Base-by-base conservation (phyloP, 2,888 invertebrate species). In the Ashinkailepas kermadecensis region DNA sequence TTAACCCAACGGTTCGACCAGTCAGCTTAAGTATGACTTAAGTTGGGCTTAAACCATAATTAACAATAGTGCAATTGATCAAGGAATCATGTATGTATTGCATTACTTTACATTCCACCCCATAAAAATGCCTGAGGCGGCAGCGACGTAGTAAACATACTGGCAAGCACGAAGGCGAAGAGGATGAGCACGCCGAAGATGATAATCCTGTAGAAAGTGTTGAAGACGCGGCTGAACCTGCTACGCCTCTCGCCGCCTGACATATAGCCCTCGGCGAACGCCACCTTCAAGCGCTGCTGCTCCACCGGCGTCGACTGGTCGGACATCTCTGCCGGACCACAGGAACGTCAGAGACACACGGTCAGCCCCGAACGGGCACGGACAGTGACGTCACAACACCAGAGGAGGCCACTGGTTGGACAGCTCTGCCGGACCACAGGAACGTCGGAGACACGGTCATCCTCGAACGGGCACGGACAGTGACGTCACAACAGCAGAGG, bases 241-340 rank as follows among this genome's bases (percentile, higher is more conserved):
- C 21, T 62, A n/a, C 90, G 90, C 85, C 90, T 89, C 21, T 86
- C 85, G 82, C 87, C 88, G 85, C 94, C 95, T 81, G 95, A 92
- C 83, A 95, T 87, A 86, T 95, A 96, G 0, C 96, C 96, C 88
- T 96, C 96, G 64, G 95, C 95, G 88, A 96, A 96, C 0, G 96
- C 96, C 82, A 95, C 90, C 89, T 95, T 95, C 82, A 95, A 90
- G 86, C 92, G 91, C 85, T 93, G 92, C 84, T 92, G 92, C 87
- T 95, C 92, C 84, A 88, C 86, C 54, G 88, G 84, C 82, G 88
- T 87, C 65, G 82, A 84, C 81, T 85, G 85, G 83, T 85, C 86
- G 18, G 84, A 82, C 21, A 86, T 81, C 58, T 78, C 78, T 78
- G 78, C 23, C 11, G 74, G 74, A 67, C 39, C 39, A 39, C 2